Evolutionary conservation across 2,888 invertebrate genomes (phyloP).

Genomic region (Prosapia bicincta): DNA sequence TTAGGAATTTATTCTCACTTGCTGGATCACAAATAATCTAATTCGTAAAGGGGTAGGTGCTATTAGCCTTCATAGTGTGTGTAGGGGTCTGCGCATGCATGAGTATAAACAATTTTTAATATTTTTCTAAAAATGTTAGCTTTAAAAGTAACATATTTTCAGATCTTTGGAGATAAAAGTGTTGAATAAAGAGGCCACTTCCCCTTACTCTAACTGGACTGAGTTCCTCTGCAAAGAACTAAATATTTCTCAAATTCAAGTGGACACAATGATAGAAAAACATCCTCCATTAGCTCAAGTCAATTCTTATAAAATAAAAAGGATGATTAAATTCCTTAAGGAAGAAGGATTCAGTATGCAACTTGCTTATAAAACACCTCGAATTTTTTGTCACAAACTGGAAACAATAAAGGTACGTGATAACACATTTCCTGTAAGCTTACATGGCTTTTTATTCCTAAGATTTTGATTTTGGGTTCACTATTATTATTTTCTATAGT

Average conservation of each 20-base stretch:
- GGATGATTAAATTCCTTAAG: background rate
- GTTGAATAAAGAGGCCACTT: background rate
- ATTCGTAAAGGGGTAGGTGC: no score
- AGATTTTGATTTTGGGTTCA: no score
- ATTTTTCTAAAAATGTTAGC: no score
- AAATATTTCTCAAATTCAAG: background rate
- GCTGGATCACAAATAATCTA: no score
- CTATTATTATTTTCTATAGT: no score
- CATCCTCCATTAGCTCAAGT: background rate
- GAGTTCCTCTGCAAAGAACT: background rate
- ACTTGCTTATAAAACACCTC: background rate
- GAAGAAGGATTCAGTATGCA: background rate
- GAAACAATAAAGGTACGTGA: background rate
- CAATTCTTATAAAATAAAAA: background rate
- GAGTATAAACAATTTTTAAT: no score
- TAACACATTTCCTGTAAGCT: no score
- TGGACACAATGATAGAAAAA: background rate
- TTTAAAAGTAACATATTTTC: background rate
- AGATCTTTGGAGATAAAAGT: background rate
- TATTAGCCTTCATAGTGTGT: no score
- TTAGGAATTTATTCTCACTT: no score
- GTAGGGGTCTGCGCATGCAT: no score
- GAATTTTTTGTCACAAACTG: background rate
- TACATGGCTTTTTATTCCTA: no score
- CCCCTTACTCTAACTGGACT: background rate